These are phyloP conservation scores for Caenorhabditis sp. DNA, from an alignment of 2,888 invertebrate species.

Conservation along the genomic window DNA sequence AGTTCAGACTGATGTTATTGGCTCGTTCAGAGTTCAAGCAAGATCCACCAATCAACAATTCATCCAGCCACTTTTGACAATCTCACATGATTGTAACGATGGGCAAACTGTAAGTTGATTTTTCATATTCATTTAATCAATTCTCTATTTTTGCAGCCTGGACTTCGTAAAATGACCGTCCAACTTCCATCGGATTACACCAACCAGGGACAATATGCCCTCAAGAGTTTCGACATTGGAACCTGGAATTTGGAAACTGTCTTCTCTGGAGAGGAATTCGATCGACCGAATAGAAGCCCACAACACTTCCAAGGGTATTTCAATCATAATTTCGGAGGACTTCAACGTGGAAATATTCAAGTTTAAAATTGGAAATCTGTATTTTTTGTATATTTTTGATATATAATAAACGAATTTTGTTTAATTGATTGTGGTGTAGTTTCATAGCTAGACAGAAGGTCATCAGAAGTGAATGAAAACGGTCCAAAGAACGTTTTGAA, in stretches of 20 bases:
- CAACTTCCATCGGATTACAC: slow-evolving; percentile 39
- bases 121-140: neutral
- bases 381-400: too few species aligned
- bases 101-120: slow-evolving; percentile 8
- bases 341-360: neutral
- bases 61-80: slow-evolving; percentile 37
- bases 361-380: too few species aligned
- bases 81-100: slow-evolving; percentile 40
- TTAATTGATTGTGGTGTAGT: too few species aligned
- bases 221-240: slow-evolving; percentile 38
- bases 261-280: slow-evolving; percentile 38
- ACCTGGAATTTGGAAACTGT: slow-evolving; percentile 44
- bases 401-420: too few species aligned
- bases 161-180: slow-evolving; percentile 43
- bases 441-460: too few species aligned
- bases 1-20: slow-evolving; percentile 27
- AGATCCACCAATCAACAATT: slow-evolving; percentile 19
- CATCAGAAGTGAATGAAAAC: too few species aligned
- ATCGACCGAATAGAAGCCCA: neutral
- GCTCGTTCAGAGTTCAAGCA: slow-evolving; percentile 32
- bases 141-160: slow-evolving; percentile 14
- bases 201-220: slow-evolving; percentile 25
- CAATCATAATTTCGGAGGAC: neutral
- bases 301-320: neutral
- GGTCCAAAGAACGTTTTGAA: too few species aligned